Base-by-base conservation (phyloP, 1,140 invertebrate species). In the Subanguina moxae region DNA sequence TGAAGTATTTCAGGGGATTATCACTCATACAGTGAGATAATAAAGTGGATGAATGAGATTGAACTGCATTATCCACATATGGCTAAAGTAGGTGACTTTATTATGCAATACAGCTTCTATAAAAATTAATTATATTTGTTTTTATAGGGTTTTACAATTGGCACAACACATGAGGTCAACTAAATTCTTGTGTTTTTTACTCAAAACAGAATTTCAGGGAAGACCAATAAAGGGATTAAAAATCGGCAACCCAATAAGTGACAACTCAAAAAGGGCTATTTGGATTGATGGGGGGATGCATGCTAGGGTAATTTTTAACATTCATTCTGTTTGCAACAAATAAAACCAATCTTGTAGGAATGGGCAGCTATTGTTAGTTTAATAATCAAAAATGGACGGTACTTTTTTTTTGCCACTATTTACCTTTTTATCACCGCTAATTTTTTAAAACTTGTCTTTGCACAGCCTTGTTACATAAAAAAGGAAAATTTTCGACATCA, bases 1-100 rank as follows among this genome's bases (percentile, higher is more conserved):
- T n/a, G n/a, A n/a, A n/a, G n/a, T n/a, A n/a, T 46, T 72, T 62
- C 59, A 71, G 75, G 74, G 11, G 77, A 75, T 19, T 70, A 73
- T 64, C 68, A 68, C 63, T 70, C 67, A 21, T 77, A 80, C 43
- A 71, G 66, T 19, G 75, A 87, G 85, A 85, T 86, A 38, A 71
- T 85, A 65, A 74, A 78, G 25, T 87, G 84, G 72, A 63, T 87
- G 70, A 80, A 85, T 32, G 79, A 83, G 48, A 71, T 86, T 23
- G 77, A 78, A 45, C 62, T 77, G 9, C 65, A 70, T 5, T 84
- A 85, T 70, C 82, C 83, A 5, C 64, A 82, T 19, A 70, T 83
- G 42, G 78, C 84, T 30, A 71, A 77, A 8, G 70, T 83, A 52
- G 23, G 15, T n/a, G 17, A 3, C 17, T 52, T 52, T 52, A 5